A percentile compares a stretch with the other conserved stretches of the same genome.
phyloP scores from a whole-genome alignment of 2,113 vertebrate genomes.

The Bombycilla garrulus region DNA sequence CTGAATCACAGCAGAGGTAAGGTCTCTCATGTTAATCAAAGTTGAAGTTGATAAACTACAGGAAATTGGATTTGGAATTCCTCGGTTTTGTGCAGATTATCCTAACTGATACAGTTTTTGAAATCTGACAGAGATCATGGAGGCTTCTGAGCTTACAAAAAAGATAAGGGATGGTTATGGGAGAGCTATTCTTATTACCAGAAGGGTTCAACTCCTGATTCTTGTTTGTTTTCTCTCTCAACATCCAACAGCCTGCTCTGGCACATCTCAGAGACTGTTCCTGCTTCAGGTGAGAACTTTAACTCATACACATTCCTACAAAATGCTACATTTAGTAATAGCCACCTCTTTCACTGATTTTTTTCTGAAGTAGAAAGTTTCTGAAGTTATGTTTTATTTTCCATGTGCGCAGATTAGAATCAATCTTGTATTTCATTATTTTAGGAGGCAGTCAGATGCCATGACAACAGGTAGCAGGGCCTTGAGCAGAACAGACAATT shows the following conservation, averaged over 20 bases:
- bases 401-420: neutral
- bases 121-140: neutral
- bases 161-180: neutral
- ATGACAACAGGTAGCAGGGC: neutral
- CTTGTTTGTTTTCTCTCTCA: neutral
- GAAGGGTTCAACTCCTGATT: neutral
- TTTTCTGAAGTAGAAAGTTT: neutral
- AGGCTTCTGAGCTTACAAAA: neutral
- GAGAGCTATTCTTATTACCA: neutral
- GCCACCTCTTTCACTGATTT: neutral
- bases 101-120: neutral
- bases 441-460: neutral
- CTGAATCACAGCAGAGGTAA: neutral
- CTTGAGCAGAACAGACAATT: neutral
- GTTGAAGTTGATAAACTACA: neutral
- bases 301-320: neutral
- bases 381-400: neutral
- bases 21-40: neutral
- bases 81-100: neutral
- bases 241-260: neutral
- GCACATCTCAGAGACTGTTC: neutral
- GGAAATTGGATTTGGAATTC: neutral
- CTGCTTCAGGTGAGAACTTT: neutral
- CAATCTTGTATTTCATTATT: neutral
- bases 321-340: neutral